Evolutionary conservation across 2,113 vertebrate genomes (phyloP), one percentile per base, ranked within the genome.

Genomic region (Bos indicus): DNA sequence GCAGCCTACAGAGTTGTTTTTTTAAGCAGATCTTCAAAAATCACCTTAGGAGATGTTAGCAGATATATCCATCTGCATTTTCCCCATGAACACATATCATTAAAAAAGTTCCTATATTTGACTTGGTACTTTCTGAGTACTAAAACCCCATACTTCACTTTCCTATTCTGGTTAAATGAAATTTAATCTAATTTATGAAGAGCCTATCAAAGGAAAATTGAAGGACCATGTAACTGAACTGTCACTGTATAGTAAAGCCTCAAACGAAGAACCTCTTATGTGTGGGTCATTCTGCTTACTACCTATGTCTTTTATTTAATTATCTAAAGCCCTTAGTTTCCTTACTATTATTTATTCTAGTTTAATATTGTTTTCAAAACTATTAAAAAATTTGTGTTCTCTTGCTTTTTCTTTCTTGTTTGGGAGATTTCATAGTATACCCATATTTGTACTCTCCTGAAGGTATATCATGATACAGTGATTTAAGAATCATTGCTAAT

Each of bases 361-460:
- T 88, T 96, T 91, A 96, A 87, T 60, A 92, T 91, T 95, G 57
- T 40, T 96, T 97, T 83, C 67, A 91, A 95, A 88, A 88, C 57
- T 94, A 88, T 57, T 52, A 96, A 96, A 95, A 91, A 82, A 28
- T 30, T 26, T 60, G n/a, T 94, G 90, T 36, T 28, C 84, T 87
- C 62, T 74, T 33, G 11, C 28, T 91, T 84, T 91, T 92, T 33
- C 30, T 81, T 96, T 90, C 52, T 90, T 57, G 40, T 81, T 96
- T 17, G 28, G 62, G 40, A 88, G 19, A 84, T 60, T 97, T 78
- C 85, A 89, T 15, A 89, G n/a, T 90, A 36, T 82, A 95, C 36
- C 4, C 43, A 90, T 93, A 84, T 92, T 48, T 88, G 59, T 81
- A 93, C 13, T 93, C 6, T 83, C 36, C 91, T 93, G 46, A 77